Evolutionary conservation across 2,797 vertebrate species (phyloP), one percentile per base, ranked within the genome.

Genomic region (Poeciliopsis turneri): DNA sequence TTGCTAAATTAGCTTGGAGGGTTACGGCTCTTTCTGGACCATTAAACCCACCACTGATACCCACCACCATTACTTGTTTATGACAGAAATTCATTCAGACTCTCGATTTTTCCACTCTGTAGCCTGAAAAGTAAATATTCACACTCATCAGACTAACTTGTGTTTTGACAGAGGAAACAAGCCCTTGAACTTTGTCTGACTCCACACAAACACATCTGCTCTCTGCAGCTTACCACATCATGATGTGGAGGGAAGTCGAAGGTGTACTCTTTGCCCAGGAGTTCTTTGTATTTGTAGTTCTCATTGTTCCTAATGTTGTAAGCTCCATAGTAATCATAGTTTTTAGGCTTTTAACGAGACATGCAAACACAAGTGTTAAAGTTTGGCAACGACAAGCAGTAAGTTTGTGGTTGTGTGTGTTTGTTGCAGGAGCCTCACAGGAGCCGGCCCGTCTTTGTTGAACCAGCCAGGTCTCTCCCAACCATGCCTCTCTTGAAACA

Each of bases 381-480:
- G 46, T 12, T 1, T 25, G 51, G 80, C 51, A 71, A 55, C 43
- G 45, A 39, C 53, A 74, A 57, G 53, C 36, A 33, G n/a, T 51
- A 0, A 1, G 11, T 25, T 59, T 18, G 39, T 36, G 30, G 2
- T 64, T 1, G 64, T 33, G 25, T 49, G 53, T 28, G 49, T 49
- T 33, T 46, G 6, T 6, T 53, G 45, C 33, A 64, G 61, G 70
- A 9, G 7, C 87, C 97, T 97, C 90, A 99, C 98, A 9, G 96
- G 96, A 70, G 95, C 97, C 0, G 96, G 66, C 0, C 96, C 95
- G 0, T 83, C 30, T 0, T 87, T 95, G 83, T 86, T 96, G 88
- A 99, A 99, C 98, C 98, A 99, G 74, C 98, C 98, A 0, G 98
- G 98, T 83, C 98, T 94, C 91, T 99, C 98, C 98, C 98, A 99